These are phyloP conservation scores for Oasisia sp. DNA, from an alignment of 2,888 invertebrate species.

Conservation along the genomic window DNA sequence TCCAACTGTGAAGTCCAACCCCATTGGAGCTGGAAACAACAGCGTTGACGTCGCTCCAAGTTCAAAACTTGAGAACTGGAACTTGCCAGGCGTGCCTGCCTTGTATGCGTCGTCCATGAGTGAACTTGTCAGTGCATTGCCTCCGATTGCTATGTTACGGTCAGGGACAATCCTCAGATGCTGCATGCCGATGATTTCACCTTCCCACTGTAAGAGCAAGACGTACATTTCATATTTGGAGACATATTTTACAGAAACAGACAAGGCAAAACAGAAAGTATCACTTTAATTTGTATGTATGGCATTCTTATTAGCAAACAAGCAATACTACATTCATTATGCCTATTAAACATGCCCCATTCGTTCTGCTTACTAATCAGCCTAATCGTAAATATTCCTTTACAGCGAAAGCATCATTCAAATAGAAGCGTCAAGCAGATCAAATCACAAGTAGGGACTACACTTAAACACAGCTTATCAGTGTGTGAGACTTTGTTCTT, in stretches of 20 bases:
- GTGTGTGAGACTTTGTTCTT: too few species aligned
- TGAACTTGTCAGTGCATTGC: slow-evolving; percentile 47
- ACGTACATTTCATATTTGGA: too few species aligned
- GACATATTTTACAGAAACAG: too few species aligned
- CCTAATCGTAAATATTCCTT: too few species aligned
- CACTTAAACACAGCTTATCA: too few species aligned
- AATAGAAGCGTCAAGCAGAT: too few species aligned
- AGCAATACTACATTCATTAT: too few species aligned
- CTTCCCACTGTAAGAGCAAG: slow-evolving; percentile 33
- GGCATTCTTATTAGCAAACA: too few species aligned
- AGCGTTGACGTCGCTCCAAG: slow-evolving; percentile 47
- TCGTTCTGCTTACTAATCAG: too few species aligned
- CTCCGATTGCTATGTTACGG: slow-evolving; percentile 45
- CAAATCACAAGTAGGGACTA: too few species aligned
- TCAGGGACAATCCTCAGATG: slow-evolving; percentile 52
- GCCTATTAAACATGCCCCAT: too few species aligned
- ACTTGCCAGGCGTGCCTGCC: slow-evolving; percentile 45
- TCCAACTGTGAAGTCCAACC: slow-evolving; percentile 47
- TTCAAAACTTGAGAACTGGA: slow-evolving; percentile 49
- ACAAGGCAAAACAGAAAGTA: background rate
- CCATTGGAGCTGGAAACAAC: slow-evolving; percentile 49
- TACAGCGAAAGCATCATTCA: too few species aligned
- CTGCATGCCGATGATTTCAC: slow-evolving; percentile 49
- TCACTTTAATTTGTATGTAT: background rate
- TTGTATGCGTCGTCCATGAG: slow-evolving; percentile 40